Conservation (phyloP, 2,888 invertebrate genomes). For the Agelastica alni region DNA sequence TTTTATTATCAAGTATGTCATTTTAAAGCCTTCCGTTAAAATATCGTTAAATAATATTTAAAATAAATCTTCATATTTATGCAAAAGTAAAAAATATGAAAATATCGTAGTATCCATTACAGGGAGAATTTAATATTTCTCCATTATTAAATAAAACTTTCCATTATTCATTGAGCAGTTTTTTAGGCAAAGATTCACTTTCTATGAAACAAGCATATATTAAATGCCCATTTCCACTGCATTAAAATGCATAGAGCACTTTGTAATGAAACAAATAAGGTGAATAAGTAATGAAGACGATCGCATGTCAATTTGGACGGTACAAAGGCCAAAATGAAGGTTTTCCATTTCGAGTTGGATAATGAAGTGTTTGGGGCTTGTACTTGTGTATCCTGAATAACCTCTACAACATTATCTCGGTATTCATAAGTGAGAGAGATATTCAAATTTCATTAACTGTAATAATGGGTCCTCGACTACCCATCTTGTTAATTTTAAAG, state of each 20-base stretch:
- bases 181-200: too few relatives aligned
- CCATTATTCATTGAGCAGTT: too few relatives aligned
- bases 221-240: constrained; percentile 30
- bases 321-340: constrained; percentile 23
- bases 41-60: too few relatives aligned
- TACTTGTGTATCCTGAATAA: constrained; percentile 12
- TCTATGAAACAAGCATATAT: too few relatives aligned
- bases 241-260: constrained; percentile 38
- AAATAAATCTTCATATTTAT: too few relatives aligned
- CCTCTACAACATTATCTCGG: constrained; percentile 14
- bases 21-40: too few relatives aligned
- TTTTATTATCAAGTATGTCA: too few relatives aligned
- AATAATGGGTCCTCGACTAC: constrained; percentile 13
- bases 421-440: constrained; percentile 16
- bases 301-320: constrained; percentile 41
- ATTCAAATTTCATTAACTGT: constrained; percentile 18
- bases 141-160: too few relatives aligned
- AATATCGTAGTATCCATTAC: neutral
- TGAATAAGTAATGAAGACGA: constrained; percentile 44
- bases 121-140: neutral
- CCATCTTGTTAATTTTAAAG: constrained; percentile 4
- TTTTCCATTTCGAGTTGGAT: constrained; percentile 16
- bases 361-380: constrained; percentile 20
- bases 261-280: constrained; percentile 42
- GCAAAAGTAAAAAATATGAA: too few relatives aligned